Conservation (phyloP, 2,888 invertebrate genomes). For the Tinea trinotella region DNA sequence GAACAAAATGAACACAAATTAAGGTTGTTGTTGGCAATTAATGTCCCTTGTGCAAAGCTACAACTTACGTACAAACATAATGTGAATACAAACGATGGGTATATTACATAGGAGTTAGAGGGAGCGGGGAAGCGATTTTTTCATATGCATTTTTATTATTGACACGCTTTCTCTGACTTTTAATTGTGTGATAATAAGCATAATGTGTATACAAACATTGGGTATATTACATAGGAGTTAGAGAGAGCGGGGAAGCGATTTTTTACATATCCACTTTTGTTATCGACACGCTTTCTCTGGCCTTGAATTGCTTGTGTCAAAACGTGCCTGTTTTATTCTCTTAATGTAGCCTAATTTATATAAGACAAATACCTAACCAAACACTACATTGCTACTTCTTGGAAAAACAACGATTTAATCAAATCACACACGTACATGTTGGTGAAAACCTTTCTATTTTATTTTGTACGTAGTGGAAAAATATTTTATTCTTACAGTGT, state of each 20-base stretch:
- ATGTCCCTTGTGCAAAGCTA: slow-evolving; percentile 6
- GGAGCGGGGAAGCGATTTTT: neutral
- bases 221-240: neutral
- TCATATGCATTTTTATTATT: too few species aligned
- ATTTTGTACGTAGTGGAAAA: too few species aligned
- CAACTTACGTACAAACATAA: neutral
- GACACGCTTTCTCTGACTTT: too few species aligned
- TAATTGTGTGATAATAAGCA: too few species aligned
- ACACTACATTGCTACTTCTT: neutral
- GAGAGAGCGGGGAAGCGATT: neutral
- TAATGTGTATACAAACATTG: neutral
- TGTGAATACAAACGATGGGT: neutral
- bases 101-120: neutral
- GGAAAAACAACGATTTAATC: neutral
- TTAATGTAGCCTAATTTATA: slow-evolving; percentile 6
- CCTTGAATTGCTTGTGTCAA: too few species aligned
- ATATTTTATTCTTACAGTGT: too few species aligned
- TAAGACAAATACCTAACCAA: neutral
- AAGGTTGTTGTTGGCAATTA: slow-evolving; percentile 13
- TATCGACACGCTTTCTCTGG: too few species aligned
- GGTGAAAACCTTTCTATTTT: too few species aligned
- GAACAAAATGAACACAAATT: slow-evolving; percentile 17
- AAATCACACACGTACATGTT: too few species aligned
- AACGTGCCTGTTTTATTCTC: neutral
- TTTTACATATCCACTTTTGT: too few species aligned